These are phyloP conservation scores for Pipistrellus pipistrellus DNA, from an alignment of 2,797 vertebrate genomes.

Conservation along the genomic window DNA sequence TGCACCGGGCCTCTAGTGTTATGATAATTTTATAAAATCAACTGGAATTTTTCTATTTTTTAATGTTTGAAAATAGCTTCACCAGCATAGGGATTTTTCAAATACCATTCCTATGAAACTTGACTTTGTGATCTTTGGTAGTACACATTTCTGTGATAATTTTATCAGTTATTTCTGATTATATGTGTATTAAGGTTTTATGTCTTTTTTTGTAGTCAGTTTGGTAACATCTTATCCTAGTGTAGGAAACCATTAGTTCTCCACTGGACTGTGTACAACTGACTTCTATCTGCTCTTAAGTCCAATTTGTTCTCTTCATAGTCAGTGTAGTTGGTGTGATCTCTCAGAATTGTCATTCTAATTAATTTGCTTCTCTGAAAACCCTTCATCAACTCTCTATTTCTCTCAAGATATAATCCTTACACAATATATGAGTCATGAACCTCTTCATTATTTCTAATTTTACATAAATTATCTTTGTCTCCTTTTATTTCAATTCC, in stretches of 20 bases:
- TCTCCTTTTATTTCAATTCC: conserved; percentile 23
- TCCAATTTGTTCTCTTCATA: not conserved
- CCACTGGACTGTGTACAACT: not conserved
- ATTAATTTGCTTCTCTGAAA: conserved; percentile 46
- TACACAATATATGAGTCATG: not conserved
- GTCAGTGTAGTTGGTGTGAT: not conserved
- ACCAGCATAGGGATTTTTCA: not conserved
- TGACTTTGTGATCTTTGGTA: not conserved
- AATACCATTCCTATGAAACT: not conserved
- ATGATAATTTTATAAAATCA: conserved; percentile 18
- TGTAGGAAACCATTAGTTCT: not conserved
- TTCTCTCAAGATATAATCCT: conserved; percentile 47
- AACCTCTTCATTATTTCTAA: not conserved
- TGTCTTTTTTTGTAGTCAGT: not conserved
- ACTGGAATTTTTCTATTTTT: not conserved
- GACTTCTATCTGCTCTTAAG: not conserved
- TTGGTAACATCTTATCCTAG: not conserved
- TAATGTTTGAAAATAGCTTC: not conserved
- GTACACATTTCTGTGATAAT: not conserved
- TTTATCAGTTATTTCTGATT: conserved; percentile 31
- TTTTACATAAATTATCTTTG: not conserved
- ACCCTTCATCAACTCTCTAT: not conserved
- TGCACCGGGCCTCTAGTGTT: not conserved
- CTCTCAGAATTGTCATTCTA: conserved; percentile 1
- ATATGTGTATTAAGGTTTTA: not conserved